Conservation (phyloP, 2,797 vertebrate species). For the Gastrophryne carolinensis region DNA sequence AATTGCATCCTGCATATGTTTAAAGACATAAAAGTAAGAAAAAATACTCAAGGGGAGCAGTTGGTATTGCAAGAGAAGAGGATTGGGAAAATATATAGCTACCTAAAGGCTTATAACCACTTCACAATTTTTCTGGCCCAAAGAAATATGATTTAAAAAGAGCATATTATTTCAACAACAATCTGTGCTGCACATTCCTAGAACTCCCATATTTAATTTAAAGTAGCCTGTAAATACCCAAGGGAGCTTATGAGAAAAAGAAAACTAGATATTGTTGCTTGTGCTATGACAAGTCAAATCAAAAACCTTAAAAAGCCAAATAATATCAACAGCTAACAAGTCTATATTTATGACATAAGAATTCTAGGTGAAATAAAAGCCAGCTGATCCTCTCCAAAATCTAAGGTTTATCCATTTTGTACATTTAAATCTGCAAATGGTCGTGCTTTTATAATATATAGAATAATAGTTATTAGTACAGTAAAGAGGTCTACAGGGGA, state of each 20-base stretch:
- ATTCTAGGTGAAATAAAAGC: too few relatives aligned
- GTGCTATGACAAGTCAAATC: neutral
- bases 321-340: too few relatives aligned
- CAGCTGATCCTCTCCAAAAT: too few relatives aligned
- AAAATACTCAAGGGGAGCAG: constrained; percentile 8
- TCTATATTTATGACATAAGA: too few relatives aligned
- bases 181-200: neutral
- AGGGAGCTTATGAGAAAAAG: constrained; percentile 10
- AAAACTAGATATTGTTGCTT: neutral
- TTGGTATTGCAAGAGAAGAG: constrained; percentile 3
- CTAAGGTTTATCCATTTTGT: too few relatives aligned
- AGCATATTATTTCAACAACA: neutral
- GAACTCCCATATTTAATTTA: constrained; percentile 1
- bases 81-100: neutral
- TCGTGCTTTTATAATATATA: too few relatives aligned
- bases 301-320: neutral
- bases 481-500: too few relatives aligned
- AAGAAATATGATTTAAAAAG: constrained; percentile 35
- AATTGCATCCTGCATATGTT: neutral
- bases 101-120: constrained; percentile 39
- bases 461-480: too few relatives aligned
- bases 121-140: constrained; percentile 5
- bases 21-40: constrained; percentile 18
- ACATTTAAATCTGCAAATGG: too few relatives aligned
- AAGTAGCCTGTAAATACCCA: constrained; percentile 2